phyloP scores from a whole-genome alignment of 53 echinoderm and acorn worm species.

The Mesocentrotus franciscanus region DNA sequence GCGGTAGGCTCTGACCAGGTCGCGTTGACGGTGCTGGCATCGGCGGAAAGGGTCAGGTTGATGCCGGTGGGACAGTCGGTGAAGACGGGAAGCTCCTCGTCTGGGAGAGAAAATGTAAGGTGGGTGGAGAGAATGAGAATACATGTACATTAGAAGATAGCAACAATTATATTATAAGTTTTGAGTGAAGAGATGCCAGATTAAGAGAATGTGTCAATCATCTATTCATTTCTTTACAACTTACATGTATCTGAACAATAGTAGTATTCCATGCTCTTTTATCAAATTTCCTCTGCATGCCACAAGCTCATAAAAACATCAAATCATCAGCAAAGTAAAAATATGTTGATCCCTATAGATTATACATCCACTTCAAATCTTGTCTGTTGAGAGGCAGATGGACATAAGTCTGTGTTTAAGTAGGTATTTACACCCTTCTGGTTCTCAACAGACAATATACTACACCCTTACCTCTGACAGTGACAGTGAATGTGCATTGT shows the following conservation, averaged over 20 bases:
- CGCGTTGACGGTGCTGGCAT: constrained; percentile 53
- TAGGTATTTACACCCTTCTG: too few species aligned
- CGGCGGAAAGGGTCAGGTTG: constrained; percentile 65
- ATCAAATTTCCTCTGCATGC: too few species aligned
- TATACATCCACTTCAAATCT: not conserved
- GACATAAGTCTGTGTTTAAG: too few species aligned
- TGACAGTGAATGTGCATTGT: constrained; percentile 69
- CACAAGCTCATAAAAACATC: not conserved
- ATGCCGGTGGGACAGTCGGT: constrained; percentile 65
- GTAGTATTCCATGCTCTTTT: not conserved
- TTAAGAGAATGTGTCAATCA: too few species aligned
- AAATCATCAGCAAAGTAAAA: not conserved
- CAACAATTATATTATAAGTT: not conserved
- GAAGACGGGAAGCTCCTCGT: constrained; percentile 70
- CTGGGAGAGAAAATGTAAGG: constrained; percentile 47
- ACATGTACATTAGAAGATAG: not conserved
- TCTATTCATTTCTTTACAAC: too few species aligned
- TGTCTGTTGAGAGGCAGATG: too few species aligned
- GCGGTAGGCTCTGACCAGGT: constrained; percentile 72
- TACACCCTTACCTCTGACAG: constrained; percentile 64
- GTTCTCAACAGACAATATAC: too few species aligned
- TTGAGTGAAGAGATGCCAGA: not conserved
- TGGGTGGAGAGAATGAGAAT: not conserved
- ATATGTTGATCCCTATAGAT: not conserved
- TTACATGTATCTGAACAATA: not conserved